Percentiles rank a stretch among this genome's conserved stretches.
Conservation (phyloP, 2,888 invertebrate genomes). For the Branchellion lobata region DNA sequence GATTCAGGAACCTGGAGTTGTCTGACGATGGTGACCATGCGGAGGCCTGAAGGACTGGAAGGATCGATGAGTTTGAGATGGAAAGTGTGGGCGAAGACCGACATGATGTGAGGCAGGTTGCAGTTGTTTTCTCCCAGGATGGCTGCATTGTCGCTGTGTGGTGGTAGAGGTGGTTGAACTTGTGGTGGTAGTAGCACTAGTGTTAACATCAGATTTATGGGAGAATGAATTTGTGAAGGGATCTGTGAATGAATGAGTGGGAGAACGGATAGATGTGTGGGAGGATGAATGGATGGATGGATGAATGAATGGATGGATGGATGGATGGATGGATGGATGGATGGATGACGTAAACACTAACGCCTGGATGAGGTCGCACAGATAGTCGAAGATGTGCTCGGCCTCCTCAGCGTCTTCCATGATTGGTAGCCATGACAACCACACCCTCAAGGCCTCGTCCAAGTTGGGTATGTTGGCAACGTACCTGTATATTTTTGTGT, state of each 20-base stretch:
- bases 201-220: no score
- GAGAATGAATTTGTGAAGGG: no score
- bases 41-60: constrained; percentile 72
- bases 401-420: constrained; percentile 94
- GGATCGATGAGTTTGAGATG: constrained; percentile 77
- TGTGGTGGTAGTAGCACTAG: no score
- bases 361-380: constrained; percentile 72
- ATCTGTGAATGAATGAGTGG: no score
- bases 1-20: constrained; percentile 75
- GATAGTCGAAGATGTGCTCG: constrained; percentile 87
- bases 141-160: constrained; percentile 73
- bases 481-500: neutral
- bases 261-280: no score
- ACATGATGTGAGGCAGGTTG: constrained; percentile 83
- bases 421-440: constrained; percentile 95
- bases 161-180: no score
- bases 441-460: constrained; percentile 82
- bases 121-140: constrained; percentile 82
- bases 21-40: constrained; percentile 80
- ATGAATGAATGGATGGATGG: no score
- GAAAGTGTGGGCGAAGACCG: constrained; percentile 87
- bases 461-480: constrained; percentile 66
- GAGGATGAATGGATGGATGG: no score
- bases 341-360: no score
- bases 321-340: no score